Base-by-base conservation (phyloP, 2,113 vertebrate genomes). In the Mormyrus iriodes region DNA sequence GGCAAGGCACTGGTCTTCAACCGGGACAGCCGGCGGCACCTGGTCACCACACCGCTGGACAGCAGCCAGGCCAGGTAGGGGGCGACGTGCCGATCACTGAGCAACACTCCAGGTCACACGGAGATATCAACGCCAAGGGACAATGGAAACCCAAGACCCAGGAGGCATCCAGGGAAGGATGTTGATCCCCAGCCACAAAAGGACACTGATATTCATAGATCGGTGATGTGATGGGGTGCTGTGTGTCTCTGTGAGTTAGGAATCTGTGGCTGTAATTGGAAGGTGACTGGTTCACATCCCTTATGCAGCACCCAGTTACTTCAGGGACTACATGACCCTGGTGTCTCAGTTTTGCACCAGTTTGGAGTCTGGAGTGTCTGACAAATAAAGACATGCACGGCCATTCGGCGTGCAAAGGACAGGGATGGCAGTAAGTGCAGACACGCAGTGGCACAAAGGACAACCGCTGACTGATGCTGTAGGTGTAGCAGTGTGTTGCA, bases 1-100 rank as follows among this genome's bases (percentile, higher is more conserved):
- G 98, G 98, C 21, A 99, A 99, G 92, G 97, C 98, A 17, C 93
- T 99, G 91, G 98, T 99, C 90, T 99, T 99, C 94, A 99, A 98
- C 95, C 97, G 97, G 91, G 98, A 99, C 19, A 98, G 97, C n/a
- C 95, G 97, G 39, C 96, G 98, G 87, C 97, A 99, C 93, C 95
- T 99, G 4, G 94, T 99, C 92, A 99, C 98, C 0, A 95, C 97
- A 27, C 97, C 98, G 35, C 95, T 99, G n/a, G 98, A 99, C 95
- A 99, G 98, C 92, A 98, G 98, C 31, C 98, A 99, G 90, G 99
- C 98, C 94, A 98, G 98, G 98, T 99, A 94, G 65, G 69, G 51
- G 48, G 48, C 3, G 27, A 1, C 49, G 9, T 49, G 84, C 24
- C n/a, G 49, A 19, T 35, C 84, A 27, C 24, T 12, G 13, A 31